These are phyloP conservation scores for Leptobrachium ailaonicum DNA, from an alignment of 2,113 vertebrate species.

Conservation along the genomic window DNA sequence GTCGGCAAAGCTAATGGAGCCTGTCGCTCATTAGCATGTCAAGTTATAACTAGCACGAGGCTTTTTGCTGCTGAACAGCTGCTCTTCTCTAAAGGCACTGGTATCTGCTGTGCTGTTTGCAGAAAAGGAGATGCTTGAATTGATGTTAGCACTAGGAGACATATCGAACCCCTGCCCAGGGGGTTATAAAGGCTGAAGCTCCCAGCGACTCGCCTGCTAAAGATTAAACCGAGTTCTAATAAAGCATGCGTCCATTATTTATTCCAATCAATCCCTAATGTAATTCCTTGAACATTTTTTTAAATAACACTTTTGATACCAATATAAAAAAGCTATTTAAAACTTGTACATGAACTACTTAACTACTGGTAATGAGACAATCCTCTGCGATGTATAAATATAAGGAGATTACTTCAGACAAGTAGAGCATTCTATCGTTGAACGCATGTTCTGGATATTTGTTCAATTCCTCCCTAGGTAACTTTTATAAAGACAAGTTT, in stretches of 20 bases:
- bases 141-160: slow-evolving; percentile 35
- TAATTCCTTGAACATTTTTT: neutral
- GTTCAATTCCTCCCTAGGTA: slow-evolving; percentile 26
- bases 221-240: neutral
- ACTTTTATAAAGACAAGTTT: slow-evolving; percentile 38
- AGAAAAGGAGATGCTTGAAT: slow-evolving; percentile 44
- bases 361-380: neutral
- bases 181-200: slow-evolving; percentile 23
- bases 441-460: slow-evolving; percentile 30
- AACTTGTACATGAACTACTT: neutral
- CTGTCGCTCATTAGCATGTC: slow-evolving; percentile 44
- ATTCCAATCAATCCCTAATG: slow-evolving; percentile 18
- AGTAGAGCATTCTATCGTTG: slow-evolving; percentile 20
- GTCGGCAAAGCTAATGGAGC: slow-evolving; percentile 39
- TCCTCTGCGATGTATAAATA: slow-evolving; percentile 4
- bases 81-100: slow-evolving; percentile 39
- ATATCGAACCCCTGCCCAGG: slow-evolving; percentile 23
- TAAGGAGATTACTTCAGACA: slow-evolving; percentile 9
- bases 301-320: neutral
- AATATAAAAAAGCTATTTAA: neutral
- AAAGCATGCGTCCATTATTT: slow-evolving; percentile 3
- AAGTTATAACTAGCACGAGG: slow-evolving; percentile 39
- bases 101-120: slow-evolving; percentile 44
- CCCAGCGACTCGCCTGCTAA: slow-evolving; percentile 11
- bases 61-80: slow-evolving; percentile 45